These are phyloP conservation scores for Lynx canadensis DNA, from an alignment of 2,113 vertebrate genomes.

Conservation along the genomic window DNA sequence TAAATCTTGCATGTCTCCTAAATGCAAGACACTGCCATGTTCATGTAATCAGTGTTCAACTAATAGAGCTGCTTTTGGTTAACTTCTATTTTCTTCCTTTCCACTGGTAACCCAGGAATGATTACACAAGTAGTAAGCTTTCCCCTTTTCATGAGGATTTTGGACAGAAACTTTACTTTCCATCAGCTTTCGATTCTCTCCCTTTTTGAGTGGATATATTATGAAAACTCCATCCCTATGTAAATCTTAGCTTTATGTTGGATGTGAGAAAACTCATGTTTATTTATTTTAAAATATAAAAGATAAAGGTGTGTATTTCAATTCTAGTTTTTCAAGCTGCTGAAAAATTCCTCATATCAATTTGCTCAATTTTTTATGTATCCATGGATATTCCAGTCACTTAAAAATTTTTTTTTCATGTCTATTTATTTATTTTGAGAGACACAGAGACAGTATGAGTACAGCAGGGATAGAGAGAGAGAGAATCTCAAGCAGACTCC, in stretches of 20 bases:
- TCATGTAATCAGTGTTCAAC: not conserved
- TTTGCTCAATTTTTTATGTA: not conserved
- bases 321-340: not conserved
- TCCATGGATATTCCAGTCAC: not conserved
- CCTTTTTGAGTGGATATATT: not conserved
- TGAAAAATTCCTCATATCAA: not conserved
- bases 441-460: too few relatives aligned
- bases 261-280: not conserved
- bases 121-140: not conserved
- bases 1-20: not conserved
- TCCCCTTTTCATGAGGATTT: not conserved
- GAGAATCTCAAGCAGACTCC: too few relatives aligned
- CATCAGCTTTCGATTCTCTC: not conserved
- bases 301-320: not conserved
- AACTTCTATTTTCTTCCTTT: not conserved
- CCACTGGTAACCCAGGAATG: not conserved
- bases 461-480: too few relatives aligned
- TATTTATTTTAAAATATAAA: conserved; percentile 28
- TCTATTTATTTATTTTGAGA: too few relatives aligned
- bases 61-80: not conserved
- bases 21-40: not conserved
- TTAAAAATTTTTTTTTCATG: too few relatives aligned
- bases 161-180: conserved; percentile 19
- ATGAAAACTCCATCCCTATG: not conserved
- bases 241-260: not conserved